These are phyloP conservation scores for Monochamus saltuarius DNA, from an alignment of 1,140 invertebrate species.

Conservation along the genomic window DNA sequence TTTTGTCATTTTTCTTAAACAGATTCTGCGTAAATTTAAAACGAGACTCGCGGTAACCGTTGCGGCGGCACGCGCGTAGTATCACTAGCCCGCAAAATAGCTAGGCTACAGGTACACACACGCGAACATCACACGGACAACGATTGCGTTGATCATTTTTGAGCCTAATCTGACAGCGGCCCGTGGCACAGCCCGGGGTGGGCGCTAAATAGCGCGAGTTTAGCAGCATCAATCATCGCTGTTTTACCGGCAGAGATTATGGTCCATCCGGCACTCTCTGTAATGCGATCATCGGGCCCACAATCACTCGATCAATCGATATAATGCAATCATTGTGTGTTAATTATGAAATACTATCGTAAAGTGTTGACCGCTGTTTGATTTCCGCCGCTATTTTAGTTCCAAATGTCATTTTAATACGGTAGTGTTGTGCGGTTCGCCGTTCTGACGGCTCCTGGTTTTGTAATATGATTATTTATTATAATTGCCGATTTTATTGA, in stretches of 20 bases:
- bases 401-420: slow-evolving; percentile 40
- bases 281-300: slow-evolving; percentile 35
- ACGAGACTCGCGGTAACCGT: too few relatives aligned
- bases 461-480: slow-evolving; percentile 39
- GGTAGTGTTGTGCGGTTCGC: slow-evolving; percentile 33
- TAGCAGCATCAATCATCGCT: slow-evolving; percentile 33
- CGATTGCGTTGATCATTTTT: slow-evolving; percentile 28
- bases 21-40: too few relatives aligned
- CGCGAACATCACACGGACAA: too few relatives aligned
- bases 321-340: slow-evolving; percentile 40
- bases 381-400: slow-evolving; percentile 43
- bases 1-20: too few relatives aligned
- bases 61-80: too few relatives aligned
- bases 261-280: slow-evolving; percentile 28
- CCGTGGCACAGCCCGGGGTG: slow-evolving; percentile 8
- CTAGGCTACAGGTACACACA: too few relatives aligned
- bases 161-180: slow-evolving; percentile 29
- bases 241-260: slow-evolving; percentile 33
- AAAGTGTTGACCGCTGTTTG: slow-evolving; percentile 44
- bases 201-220: slow-evolving; percentile 27
- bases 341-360: slow-evolving; percentile 45
- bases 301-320: slow-evolving; percentile 38
- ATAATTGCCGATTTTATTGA: slow-evolving; percentile 38
- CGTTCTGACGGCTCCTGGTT: slow-evolving; percentile 34
- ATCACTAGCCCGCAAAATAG: too few relatives aligned